Conservation (phyloP, 2,888 invertebrate species). For the Rotaria macrura region DNA sequence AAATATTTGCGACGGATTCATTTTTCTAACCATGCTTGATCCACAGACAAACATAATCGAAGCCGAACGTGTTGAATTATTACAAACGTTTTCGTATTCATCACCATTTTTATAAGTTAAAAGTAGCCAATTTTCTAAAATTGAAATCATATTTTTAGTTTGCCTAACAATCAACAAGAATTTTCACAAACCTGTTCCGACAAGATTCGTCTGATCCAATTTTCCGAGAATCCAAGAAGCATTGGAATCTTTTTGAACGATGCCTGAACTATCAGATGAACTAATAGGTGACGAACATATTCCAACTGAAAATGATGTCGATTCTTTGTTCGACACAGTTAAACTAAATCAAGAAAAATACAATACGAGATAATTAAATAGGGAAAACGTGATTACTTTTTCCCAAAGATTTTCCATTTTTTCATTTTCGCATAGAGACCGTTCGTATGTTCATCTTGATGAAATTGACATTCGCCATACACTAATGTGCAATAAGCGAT, state of each 20-base stretch:
- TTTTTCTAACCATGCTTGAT: neutral
- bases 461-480: neutral
- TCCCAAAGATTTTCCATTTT: neutral
- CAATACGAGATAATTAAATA: neutral
- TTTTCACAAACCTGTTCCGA: neutral
- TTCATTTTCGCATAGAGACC: neutral
- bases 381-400: neutral
- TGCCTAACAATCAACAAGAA: neutral
- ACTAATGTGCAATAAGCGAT: neutral
- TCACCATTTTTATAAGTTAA: slow-evolving; percentile 14
- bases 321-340: neutral
- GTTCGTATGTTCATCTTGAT: neutral
- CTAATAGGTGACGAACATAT: neutral
- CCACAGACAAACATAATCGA: neutral
- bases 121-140: neutral
- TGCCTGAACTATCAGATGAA: neutral
- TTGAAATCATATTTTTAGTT: neutral
- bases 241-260: neutral
- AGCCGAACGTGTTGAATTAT: neutral
- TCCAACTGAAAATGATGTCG: neutral
- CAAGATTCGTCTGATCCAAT: neutral
- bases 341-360: neutral
- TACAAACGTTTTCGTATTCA: neutral
- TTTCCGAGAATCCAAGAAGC: neutral
- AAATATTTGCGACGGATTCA: too few relatives aligned